Conservation (phyloP, 2,888 invertebrate species). For the Limnephilus auricula region DNA sequence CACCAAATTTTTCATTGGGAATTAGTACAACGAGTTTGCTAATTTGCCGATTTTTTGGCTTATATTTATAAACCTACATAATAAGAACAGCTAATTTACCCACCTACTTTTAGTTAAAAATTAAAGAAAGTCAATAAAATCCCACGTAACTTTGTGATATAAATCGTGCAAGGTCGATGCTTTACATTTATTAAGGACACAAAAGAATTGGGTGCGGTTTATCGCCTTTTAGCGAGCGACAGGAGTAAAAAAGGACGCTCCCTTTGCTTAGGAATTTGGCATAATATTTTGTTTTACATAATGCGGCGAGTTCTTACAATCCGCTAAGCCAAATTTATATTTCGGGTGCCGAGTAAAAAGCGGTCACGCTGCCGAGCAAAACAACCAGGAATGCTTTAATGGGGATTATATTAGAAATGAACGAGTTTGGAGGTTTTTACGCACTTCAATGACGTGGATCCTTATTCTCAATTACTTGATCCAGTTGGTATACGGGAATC, state of each 20-base stretch:
- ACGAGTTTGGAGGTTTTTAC: neutral
- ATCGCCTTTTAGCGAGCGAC: slow-evolving; percentile 9
- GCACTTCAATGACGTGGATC: neutral
- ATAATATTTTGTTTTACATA: slow-evolving; percentile 59
- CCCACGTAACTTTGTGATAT: neutral
- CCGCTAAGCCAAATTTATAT: slow-evolving; percentile 56
- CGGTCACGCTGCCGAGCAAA: neutral
- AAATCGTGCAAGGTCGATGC: neutral
- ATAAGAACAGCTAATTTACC: neutral
- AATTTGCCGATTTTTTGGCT: no score
- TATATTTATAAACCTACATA: no score
- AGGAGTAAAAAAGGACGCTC: slow-evolving; percentile 48
- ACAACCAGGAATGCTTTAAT: neutral
- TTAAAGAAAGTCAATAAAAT: neutral
- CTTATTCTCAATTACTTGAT: neutral
- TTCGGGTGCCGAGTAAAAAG: slow-evolving; percentile 38
- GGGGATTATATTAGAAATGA: neutral
- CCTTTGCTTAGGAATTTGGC: slow-evolving; percentile 41
- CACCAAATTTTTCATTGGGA: no score
- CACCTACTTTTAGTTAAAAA: neutral
- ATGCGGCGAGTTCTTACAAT: slow-evolving; percentile 49
- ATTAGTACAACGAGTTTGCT: no score
- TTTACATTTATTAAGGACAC: neutral
- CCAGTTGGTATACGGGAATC: neutral
- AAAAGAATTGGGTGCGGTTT: slow-evolving; percentile 44